Evolutionary conservation across 2,113 vertebrate genomes (phyloP).

Genomic region (Onychostruthus taczanowskii): DNA sequence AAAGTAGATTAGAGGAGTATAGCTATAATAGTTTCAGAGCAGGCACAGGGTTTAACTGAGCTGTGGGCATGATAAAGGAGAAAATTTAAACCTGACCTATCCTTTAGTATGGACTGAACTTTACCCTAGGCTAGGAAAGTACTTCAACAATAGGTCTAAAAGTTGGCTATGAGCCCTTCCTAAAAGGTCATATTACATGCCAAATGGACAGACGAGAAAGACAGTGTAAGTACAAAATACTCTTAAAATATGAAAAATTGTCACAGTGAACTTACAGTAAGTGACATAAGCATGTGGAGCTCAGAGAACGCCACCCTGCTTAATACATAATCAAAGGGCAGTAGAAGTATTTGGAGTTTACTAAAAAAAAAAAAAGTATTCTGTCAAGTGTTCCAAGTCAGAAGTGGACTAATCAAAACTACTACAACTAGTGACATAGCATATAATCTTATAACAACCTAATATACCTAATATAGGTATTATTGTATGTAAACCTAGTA

Average conservation of each 20-base stretch:
- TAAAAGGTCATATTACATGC: background rate
- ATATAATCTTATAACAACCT: background rate
- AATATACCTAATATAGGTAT: too few species aligned
- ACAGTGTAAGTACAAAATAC: background rate
- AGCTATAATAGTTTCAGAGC: background rate
- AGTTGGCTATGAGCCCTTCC: background rate
- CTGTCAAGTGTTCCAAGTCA: background rate
- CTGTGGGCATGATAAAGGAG: background rate
- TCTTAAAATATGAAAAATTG: background rate
- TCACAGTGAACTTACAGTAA: background rate
- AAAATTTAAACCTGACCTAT: background rate
- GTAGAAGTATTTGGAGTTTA: background rate
- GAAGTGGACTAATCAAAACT: background rate
- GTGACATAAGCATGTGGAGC: background rate
- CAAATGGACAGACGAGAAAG: background rate
- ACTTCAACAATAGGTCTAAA: background rate
- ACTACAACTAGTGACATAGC: background rate
- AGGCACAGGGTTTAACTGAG: background rate
- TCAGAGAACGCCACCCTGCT: accelerated
- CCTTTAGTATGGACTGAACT: background rate
- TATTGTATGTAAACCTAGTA: background rate
- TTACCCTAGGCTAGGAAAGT: background rate
- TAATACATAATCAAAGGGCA: background rate
- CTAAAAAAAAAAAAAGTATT: background rate
- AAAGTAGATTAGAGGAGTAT: background rate